phyloP scores from a whole-genome alignment of 2,888 invertebrate genomes.

The Anarsia innoxiella region DNA sequence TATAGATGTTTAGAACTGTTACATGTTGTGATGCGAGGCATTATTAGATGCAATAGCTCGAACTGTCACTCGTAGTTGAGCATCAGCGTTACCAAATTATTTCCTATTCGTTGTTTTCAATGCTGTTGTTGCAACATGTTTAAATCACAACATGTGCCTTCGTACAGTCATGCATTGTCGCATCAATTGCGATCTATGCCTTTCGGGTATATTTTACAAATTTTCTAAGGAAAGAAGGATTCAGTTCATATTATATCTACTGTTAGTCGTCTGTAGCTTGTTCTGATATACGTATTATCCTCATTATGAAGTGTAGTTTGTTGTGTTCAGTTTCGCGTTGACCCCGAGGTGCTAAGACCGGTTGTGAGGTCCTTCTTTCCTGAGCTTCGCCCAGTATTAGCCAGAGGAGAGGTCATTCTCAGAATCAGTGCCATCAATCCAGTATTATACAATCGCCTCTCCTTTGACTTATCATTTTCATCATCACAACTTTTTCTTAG shows the following conservation, averaged over 20 bases:
- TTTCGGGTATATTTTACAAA: slow-evolving; percentile 51
- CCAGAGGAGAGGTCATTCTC: slow-evolving; percentile 64
- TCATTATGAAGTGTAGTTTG: neutral
- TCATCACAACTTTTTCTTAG: slow-evolving; percentile 72
- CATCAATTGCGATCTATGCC: slow-evolving; percentile 21
- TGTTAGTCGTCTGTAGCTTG: neutral
- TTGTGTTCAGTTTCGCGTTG: slow-evolving; percentile 38
- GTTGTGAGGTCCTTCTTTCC: slow-evolving; percentile 75
- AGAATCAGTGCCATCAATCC: slow-evolving; percentile 70
- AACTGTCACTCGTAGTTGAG: slow-evolving; percentile 28
- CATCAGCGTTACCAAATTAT: slow-evolving; percentile 39
- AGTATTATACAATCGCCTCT: slow-evolving; percentile 65
- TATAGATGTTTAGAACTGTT: slow-evolving; percentile 67
- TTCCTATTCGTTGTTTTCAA: slow-evolving; percentile 32
- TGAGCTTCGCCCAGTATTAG: slow-evolving; percentile 67
- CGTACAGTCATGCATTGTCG: slow-evolving; percentile 34
- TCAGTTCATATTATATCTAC: slow-evolving; percentile 24
- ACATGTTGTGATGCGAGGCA: slow-evolving; percentile 67
- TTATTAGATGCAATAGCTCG: slow-evolving; percentile 35
- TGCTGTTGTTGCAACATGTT: slow-evolving; percentile 37
- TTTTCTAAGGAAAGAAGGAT: slow-evolving; percentile 64
- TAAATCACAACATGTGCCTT: slow-evolving; percentile 61
- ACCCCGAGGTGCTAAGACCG: slow-evolving; percentile 60
- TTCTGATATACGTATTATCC: too few species aligned
- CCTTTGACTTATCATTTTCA: slow-evolving; percentile 64